Percentiles rank a stretch among this genome's conserved stretches.
Evolutionary conservation across 1,140 invertebrate genomes (phyloP).

Genomic region (Aphis gossypii): DNA sequence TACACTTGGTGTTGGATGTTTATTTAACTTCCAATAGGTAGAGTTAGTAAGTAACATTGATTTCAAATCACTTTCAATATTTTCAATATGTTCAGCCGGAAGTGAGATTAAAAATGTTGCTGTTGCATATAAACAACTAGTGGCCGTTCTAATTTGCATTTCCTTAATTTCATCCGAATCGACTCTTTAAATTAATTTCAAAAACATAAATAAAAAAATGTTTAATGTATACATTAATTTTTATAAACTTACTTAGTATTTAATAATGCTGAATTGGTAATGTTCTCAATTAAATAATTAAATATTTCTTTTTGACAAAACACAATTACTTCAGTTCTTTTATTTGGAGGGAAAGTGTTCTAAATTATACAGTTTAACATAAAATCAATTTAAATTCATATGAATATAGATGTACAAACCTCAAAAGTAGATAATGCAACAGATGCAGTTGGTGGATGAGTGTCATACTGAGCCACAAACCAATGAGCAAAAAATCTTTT

Average conservation of each 20-base stretch:
- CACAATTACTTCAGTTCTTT: conserved; percentile 75
- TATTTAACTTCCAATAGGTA: conserved; percentile 79
- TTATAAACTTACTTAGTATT: conserved; percentile 33
- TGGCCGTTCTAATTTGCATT: conserved; percentile 75
- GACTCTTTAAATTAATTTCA: conserved; percentile 64
- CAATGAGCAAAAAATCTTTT: conserved; percentile 78
- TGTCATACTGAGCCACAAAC: conserved; percentile 82
- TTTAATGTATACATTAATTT: neutral
- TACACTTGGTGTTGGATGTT: conserved; percentile 68
- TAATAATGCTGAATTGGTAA: conserved; percentile 34
- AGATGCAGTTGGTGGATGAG: conserved; percentile 79
- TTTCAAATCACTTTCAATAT: conserved; percentile 66
- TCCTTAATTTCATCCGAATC: conserved; percentile 75
- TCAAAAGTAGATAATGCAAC: conserved; percentile 76
- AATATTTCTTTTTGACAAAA: conserved; percentile 79
- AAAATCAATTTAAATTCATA: neutral
- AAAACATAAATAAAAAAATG: conserved; percentile 3
- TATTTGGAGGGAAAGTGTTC: conserved; percentile 75
- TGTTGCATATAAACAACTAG: conserved; percentile 74
- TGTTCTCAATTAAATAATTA: conserved; percentile 43
- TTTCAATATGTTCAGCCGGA: conserved; percentile 66
- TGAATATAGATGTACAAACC: conserved; percentile 63
- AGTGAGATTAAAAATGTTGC: conserved; percentile 70
- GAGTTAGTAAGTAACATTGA: conserved; percentile 68
- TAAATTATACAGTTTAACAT: conserved; percentile 59